These are phyloP conservation scores for Nanger granti DNA, from an alignment of 2,113 vertebrate genomes.

Conservation along the genomic window DNA sequence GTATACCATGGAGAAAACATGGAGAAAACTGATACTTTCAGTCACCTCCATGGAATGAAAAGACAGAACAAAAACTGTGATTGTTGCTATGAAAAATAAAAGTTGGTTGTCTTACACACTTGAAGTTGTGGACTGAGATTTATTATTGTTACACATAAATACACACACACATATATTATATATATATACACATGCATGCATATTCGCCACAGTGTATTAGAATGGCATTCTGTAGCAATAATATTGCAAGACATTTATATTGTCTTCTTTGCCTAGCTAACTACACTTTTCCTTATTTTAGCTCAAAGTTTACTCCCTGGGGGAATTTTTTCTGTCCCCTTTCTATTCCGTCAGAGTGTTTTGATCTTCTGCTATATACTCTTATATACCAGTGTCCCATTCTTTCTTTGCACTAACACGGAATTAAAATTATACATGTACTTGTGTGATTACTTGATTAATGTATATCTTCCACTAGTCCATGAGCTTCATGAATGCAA, in stretches of 20 bases:
- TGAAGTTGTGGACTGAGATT: constrained; percentile 27
- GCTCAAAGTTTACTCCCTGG: neutral
- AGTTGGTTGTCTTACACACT: neutral
- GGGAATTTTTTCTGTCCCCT: neutral
- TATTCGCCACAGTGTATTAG: neutral
- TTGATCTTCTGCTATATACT: neutral
- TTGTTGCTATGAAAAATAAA: constrained; percentile 27
- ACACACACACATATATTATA: neutral
- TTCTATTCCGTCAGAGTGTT: neutral
- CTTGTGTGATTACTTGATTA: constrained; percentile 3
- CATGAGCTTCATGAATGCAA: constrained; percentile 14
- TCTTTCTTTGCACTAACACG: neutral
- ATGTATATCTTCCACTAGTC: neutral
- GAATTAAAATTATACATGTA: neutral
- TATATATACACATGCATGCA: neutral
- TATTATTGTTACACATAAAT: neutral
- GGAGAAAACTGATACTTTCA: neutral
- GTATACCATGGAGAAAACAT: neutral
- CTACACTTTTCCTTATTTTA: neutral
- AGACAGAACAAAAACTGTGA: neutral
- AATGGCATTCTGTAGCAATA: neutral
- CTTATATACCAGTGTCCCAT: neutral
- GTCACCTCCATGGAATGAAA: neutral
- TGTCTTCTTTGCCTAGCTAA: neutral
- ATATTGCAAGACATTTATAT: neutral